A percentile compares a stretch with the other conserved stretches of the same genome.
phyloP scores from a whole-genome alignment of 2,797 vertebrate species.

The Smutsia temminckii region DNA sequence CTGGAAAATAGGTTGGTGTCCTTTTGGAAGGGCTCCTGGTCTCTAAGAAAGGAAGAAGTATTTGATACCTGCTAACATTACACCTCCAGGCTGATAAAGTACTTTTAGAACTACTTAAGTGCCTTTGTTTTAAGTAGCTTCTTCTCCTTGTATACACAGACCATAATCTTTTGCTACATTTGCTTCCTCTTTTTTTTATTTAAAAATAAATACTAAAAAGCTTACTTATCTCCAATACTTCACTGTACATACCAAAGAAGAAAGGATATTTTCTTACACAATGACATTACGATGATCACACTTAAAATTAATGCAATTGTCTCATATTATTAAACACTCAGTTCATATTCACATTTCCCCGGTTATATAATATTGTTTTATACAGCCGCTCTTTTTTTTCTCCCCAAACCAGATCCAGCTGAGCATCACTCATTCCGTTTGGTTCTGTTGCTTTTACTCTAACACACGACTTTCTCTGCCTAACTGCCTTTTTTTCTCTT shows the following conservation, averaged over 20 bases:
- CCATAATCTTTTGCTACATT: neutral
- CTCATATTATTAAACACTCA: neutral
- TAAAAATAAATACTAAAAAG: neutral
- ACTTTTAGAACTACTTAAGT: neutral
- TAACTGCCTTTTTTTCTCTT: neutral
- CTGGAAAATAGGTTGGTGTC: neutral
- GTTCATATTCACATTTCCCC: neutral
- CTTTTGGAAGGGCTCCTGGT: neutral
- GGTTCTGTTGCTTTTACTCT: neutral
- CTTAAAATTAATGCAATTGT: neutral
- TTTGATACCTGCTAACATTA: neutral
- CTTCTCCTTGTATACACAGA: neutral
- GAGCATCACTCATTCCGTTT: neutral
- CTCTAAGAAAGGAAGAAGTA: neutral
- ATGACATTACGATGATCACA: neutral
- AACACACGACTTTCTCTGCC: neutral
- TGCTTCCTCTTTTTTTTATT: neutral
- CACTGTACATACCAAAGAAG: neutral
- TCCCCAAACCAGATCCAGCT: neutral
- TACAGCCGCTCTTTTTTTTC: neutral
- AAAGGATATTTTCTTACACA: neutral
- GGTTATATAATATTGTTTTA: neutral
- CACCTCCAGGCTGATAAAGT: neutral
- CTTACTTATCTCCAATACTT: neutral
- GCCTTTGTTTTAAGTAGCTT: neutral